Conservation (phyloP, 2,888 invertebrate genomes). For the Capitulum mitella region DNA sequence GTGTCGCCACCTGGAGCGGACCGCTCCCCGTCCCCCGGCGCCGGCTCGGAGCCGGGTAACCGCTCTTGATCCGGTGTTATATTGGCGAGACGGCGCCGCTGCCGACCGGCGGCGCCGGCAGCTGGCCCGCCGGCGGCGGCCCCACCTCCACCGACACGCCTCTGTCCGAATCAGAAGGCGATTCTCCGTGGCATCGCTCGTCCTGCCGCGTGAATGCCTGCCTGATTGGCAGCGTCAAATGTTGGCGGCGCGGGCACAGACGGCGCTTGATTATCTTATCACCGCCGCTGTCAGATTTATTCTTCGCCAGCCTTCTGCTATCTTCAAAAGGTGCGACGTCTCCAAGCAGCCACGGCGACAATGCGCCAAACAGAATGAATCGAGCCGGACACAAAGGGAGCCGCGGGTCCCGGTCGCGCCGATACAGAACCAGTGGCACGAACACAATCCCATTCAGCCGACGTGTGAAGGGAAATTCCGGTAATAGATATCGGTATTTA, state of each 20-base stretch:
- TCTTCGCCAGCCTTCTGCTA: slow-evolving; percentile 20
- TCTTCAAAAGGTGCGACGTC: slow-evolving; percentile 11
- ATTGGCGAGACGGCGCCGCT: background rate
- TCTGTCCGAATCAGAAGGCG: background rate
- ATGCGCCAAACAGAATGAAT: slow-evolving; percentile 23
- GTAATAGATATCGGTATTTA: slow-evolving; percentile 24
- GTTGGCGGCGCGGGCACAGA: background rate
- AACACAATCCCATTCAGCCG: slow-evolving; percentile 18
- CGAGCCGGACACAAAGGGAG: background rate
- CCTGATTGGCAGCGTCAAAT: slow-evolving; percentile 15
- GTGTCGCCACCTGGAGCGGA: background rate
- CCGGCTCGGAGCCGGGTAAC: background rate
- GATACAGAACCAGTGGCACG: slow-evolving; percentile 7
- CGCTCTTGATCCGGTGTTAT: background rate
- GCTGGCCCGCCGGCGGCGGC: background rate
- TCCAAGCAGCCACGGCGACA: background rate
- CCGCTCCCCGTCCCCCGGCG: background rate
- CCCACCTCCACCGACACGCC: background rate
- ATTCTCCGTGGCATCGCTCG: background rate
- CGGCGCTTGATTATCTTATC: slow-evolving; percentile 17
- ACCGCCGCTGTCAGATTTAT: slow-evolving; percentile 9
- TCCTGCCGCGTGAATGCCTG: background rate
- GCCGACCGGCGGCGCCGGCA: background rate
- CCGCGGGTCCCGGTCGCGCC: background rate
- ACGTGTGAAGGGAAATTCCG: slow-evolving; percentile 23